Conservation (phyloP, 1,140 invertebrate genomes). For the Trachymyrmex septentrionalis region DNA sequence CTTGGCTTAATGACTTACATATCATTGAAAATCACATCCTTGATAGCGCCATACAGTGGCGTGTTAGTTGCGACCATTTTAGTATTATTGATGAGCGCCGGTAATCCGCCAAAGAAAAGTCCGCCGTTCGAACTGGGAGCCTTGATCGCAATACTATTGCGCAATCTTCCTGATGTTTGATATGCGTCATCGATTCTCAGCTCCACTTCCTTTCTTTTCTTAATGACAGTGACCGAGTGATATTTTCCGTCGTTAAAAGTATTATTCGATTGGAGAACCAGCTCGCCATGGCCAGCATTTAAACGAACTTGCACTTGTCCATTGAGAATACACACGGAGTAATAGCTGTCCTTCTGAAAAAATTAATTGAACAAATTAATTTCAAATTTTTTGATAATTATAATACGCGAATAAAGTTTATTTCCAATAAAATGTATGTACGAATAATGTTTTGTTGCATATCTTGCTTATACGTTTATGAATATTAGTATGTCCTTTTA, state of each 20-base stretch:
- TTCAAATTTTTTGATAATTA: not conserved
- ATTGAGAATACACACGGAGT: slow-evolving; percentile 89
- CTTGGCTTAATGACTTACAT: slow-evolving; percentile 87
- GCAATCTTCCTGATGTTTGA: slow-evolving; percentile 86
- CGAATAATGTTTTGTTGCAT: slow-evolving; percentile 19
- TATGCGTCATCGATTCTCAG: slow-evolving; percentile 89
- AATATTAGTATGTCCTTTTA: not conserved
- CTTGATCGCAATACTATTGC: slow-evolving; percentile 85
- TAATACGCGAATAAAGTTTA: not conserved
- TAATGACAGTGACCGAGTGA: slow-evolving; percentile 88
- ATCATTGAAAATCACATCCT: slow-evolving; percentile 93
- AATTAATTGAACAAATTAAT: slow-evolving; percentile 14
- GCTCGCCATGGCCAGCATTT: slow-evolving; percentile 90
- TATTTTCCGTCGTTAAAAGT: slow-evolving; percentile 90
- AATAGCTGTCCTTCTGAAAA: slow-evolving; percentile 88
- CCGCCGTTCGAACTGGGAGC: slow-evolving; percentile 86
- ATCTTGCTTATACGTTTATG: not conserved
- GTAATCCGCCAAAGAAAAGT: slow-evolving; percentile 90
- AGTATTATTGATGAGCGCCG: slow-evolving; percentile 86
- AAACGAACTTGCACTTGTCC: slow-evolving; percentile 90
- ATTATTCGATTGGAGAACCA: slow-evolving; percentile 88
- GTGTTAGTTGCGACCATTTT: slow-evolving; percentile 87
- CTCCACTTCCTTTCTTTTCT: slow-evolving; percentile 86
- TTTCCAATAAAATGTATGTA: not conserved
- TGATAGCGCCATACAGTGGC: slow-evolving; percentile 91